Conservation (phyloP, 2,888 invertebrate genomes). For the Drosophila setosimentum region DNA sequence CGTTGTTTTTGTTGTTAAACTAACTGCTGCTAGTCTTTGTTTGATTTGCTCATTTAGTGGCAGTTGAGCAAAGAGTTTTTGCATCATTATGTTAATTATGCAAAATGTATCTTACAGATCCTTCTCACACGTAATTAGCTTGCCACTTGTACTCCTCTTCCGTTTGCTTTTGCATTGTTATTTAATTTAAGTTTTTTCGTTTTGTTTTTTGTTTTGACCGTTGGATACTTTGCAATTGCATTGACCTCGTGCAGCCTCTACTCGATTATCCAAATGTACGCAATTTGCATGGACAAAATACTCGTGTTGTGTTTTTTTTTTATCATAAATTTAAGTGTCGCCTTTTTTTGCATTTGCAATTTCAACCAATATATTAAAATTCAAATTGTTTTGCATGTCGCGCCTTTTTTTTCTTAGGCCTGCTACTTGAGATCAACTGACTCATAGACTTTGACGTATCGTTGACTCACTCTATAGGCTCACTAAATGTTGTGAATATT, state of each 20-base stretch:
- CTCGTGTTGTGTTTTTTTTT: neutral
- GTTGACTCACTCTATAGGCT: constrained; percentile 24
- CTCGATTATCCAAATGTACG: constrained; percentile 28
- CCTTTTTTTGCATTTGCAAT: constrained; percentile 12
- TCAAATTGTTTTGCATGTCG: constrained; percentile 1
- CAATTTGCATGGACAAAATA: constrained; percentile 7
- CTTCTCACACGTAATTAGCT: constrained; percentile 53
- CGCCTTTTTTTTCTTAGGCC: constrained; percentile 1
- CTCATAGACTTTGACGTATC: constrained; percentile 10
- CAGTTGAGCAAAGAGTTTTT: constrained; percentile 36
- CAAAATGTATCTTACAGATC: constrained; percentile 51
- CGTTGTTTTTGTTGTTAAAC: constrained; percentile 28
- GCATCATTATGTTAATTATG: constrained; percentile 50
- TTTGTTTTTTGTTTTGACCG: constrained; percentile 7
- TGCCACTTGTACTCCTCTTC: neutral
- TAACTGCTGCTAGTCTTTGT: constrained; percentile 56
- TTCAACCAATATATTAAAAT: neutral
- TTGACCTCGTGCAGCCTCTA: constrained; percentile 46
- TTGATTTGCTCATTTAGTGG: constrained; percentile 55
- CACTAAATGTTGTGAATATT: neutral
- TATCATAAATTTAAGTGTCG: constrained; percentile 17
- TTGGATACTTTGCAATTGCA: constrained; percentile 26
- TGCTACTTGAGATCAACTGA: constrained; percentile 1
- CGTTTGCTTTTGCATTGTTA: constrained; percentile 4
- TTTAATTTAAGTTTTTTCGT: constrained; percentile 3